Base-by-base conservation (phyloP, 2,888 invertebrate species). In the Calameuta pallipes region DNA sequence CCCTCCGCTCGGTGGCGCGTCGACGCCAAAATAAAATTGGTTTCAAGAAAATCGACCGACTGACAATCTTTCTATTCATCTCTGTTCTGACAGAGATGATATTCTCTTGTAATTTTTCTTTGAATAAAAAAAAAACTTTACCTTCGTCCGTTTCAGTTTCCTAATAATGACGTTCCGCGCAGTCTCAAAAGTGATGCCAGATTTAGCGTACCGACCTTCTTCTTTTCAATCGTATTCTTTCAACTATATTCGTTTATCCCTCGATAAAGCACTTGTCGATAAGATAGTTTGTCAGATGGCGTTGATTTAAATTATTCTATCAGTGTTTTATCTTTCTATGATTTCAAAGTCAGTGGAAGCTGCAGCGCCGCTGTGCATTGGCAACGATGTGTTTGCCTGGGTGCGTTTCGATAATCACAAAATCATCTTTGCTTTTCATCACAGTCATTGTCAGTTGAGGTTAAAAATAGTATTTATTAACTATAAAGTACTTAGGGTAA, bases 351-450 rank as follows among this genome's bases (percentile, higher is more conserved):
- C 23, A 56, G 23, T 56, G 56, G 56, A 56, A 56, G 56, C 56
- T 56, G 56, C 56, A 56, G 56, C 56, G 56, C 56, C 56, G 23
- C 56, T 23, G 23, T 56, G 56, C 56, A 56, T 56, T 56, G 56
- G 56, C 56, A 56, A 56, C 56, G 56, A 56, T 71, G 71, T 71
- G 71, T 23, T 33, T 71, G 37, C n/a, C 13, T 15, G 74, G 13
- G 37, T 74, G 74, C 35, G 75, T 78, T 75, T 74, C 56, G 41
- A 78, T 75, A 33, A 41, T 36, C 69, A 70, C 41, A 76, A 74
- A 79, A 76, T 77, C 79, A 79, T 76, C 74, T 76, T 74, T 74
- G 74, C 56, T 77, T 74, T 74, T 79, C 36, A 35, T 74, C 74
- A 34, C 31, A 76, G 73, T 79, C 74, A 77, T 79, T 70, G 35